A percentile compares a stretch with the other conserved stretches of the same genome.
Conservation (phyloP, 2,888 invertebrate genomes). For the Chymomyza fuscimana region DNA sequence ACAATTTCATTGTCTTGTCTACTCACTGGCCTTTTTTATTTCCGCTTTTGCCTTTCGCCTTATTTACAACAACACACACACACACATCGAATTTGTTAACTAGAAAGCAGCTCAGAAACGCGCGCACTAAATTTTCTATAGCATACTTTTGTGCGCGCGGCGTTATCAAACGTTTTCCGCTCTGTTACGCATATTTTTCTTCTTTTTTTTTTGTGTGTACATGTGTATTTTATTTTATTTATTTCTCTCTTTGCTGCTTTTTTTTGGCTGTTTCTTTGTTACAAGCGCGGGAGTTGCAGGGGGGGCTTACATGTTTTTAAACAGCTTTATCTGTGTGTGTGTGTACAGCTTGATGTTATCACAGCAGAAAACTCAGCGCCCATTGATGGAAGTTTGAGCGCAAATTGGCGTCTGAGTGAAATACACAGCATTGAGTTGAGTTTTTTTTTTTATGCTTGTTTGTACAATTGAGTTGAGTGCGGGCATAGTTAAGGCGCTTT, state of each 20-base stretch:
- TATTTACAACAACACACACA: conserved; percentile 37
- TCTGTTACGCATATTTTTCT: conserved; percentile 66
- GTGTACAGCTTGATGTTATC: conserved; percentile 38
- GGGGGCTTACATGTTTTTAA: conserved; percentile 44
- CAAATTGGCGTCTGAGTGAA: conserved; percentile 51
- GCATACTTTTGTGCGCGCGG: conserved; percentile 55
- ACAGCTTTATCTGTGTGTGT: conserved; percentile 40
- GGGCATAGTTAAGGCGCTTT: neutral
- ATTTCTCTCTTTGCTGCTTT: neutral
- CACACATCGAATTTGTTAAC: conserved; percentile 16
- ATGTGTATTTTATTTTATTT: neutral
- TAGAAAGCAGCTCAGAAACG: conserved; percentile 19
- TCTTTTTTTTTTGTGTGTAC: conserved; percentile 6
- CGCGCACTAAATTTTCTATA: conserved; percentile 43
- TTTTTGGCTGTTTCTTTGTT: too few relatives aligned
- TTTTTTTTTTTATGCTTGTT: neutral
- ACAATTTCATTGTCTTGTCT: conserved; percentile 71
- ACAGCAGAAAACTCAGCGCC: conserved; percentile 47
- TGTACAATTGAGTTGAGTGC: neutral
- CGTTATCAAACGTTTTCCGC: conserved; percentile 72
- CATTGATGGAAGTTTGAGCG: conserved; percentile 69
- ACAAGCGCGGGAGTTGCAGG: neutral
- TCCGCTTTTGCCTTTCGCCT: conserved; percentile 57
- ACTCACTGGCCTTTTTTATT: conserved; percentile 59
- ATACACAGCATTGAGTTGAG: conserved; percentile 15